Evolutionary conservation across 2,797 vertebrate species (phyloP).

Genomic region (Poeciliopsis turneri): DNA sequence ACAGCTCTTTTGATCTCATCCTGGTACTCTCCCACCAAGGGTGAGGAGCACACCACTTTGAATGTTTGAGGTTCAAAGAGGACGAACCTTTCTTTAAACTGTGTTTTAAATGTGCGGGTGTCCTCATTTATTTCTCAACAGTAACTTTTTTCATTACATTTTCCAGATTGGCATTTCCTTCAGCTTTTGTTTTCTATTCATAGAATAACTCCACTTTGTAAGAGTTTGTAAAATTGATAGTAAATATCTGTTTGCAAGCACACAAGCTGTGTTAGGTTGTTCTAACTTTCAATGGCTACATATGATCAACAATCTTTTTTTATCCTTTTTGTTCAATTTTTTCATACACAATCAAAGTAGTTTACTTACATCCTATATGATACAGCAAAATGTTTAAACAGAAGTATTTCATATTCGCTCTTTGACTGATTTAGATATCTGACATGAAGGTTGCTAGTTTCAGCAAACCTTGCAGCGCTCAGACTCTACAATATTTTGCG

Average conservation of each 20-base stretch:
- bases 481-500: background rate
- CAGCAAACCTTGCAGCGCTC: background rate
- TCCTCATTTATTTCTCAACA: background rate
- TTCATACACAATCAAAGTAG: background rate
- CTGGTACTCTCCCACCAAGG: background rate
- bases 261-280: background rate
- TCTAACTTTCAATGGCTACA: background rate
- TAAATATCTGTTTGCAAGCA: background rate
- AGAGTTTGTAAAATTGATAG: background rate
- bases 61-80: background rate
- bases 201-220: background rate
- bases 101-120: background rate
- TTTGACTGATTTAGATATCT: background rate
- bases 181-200: background rate
- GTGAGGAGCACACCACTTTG: background rate
- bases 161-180: background rate
- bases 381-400: background rate
- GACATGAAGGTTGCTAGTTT: background rate
- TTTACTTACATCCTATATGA: background rate
- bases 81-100: background rate
- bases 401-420: background rate
- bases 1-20: background rate
- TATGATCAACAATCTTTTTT: background rate
- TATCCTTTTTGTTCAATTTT: background rate
- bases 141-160: background rate